Evolutionary conservation across 2,888 invertebrate genomes (phyloP).

Genomic region (Nomada hirtipes): DNA sequence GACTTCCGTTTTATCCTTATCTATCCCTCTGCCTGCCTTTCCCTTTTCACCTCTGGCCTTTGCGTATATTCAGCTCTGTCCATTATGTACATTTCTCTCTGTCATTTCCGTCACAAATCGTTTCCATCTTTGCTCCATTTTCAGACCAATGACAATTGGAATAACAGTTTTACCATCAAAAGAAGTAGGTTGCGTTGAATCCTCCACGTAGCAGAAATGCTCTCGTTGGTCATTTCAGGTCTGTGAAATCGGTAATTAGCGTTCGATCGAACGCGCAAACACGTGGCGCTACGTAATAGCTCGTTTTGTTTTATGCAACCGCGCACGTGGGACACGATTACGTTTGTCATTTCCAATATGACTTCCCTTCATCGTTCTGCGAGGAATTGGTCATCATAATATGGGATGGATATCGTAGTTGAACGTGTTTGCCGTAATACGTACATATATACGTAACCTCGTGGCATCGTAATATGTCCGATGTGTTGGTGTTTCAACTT

Average conservation of each 20-base stretch:
- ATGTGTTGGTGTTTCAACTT: neutral
- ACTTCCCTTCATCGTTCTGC: constrained; percentile 21
- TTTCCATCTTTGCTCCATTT: neutral
- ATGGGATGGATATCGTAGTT: constrained; percentile 10
- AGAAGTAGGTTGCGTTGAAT: neutral
- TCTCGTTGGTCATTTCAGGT: neutral
- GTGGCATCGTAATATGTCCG: neutral
- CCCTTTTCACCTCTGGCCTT: neutral
- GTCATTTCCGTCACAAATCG: too few species aligned
- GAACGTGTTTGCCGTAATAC: neutral
- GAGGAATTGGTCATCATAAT: constrained; percentile 28
- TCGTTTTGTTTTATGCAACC: constrained; percentile 31
- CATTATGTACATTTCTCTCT: too few species aligned
- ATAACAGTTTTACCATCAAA: neutral
- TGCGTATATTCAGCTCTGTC: neutral
- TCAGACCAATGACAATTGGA: constrained; percentile 14
- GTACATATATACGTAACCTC: neutral
- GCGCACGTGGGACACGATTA: constrained; percentile 18
- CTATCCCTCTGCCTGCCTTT: neutral
- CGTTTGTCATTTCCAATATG: constrained; percentile 31
- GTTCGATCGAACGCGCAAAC: constrained; percentile 13
- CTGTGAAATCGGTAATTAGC: constrained; percentile 29
- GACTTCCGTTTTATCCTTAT: neutral
- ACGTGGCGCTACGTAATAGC: constrained; percentile 9
- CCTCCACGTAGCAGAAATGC: too few species aligned